Evolutionary conservation across 2,888 invertebrate genomes (phyloP).

Genomic region (Nephrotoma flavescens): DNA sequence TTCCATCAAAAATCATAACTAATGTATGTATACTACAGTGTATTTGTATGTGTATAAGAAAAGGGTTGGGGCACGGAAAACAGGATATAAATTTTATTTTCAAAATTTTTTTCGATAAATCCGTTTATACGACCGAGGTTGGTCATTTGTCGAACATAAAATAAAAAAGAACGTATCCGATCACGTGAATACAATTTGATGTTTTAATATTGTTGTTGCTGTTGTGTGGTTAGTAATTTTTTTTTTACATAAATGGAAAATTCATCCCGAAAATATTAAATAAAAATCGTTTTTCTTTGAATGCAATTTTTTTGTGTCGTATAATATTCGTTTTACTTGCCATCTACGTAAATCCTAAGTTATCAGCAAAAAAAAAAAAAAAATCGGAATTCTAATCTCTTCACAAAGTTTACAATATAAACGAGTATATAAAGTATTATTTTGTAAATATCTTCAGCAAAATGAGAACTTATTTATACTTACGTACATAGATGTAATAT

Average conservation of each 20-base stretch:
- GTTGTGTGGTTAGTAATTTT: neutral
- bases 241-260: too few species aligned
- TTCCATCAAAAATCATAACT: neutral
- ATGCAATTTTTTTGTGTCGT: neutral
- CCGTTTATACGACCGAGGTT: neutral
- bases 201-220: neutral
- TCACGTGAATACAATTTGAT: neutral
- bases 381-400: neutral
- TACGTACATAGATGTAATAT: neutral
- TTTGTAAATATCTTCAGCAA: neutral
- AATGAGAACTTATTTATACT: neutral
- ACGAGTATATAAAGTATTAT: neutral
- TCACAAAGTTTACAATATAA: neutral
- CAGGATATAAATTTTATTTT: neutral
- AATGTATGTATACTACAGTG: neutral
- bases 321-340: neutral
- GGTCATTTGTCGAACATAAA: neutral
- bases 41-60: neutral
- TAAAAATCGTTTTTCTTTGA: neutral
- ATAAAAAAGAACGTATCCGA: neutral
- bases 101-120: neutral
- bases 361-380: neutral
- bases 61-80: neutral
- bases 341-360: neutral
- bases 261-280: neutral